A percentile compares a stretch with the other conserved stretches of the same genome.
Conservation (phyloP, 2,797 vertebrate species). For the Meriones psammophilus region DNA sequence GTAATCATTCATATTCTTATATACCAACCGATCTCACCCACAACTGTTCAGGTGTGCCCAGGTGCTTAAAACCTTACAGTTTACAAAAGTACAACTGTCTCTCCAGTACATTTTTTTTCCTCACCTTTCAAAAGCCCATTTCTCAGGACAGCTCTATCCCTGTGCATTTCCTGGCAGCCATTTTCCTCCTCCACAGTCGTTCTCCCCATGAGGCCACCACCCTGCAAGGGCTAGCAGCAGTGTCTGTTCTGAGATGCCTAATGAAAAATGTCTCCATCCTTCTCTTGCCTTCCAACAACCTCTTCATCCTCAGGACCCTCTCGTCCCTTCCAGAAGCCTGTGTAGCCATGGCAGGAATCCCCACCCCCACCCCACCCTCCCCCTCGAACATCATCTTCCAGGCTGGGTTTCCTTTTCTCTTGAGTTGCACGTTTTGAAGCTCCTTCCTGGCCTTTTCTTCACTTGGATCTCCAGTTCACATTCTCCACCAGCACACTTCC, state of each 20-base stretch:
- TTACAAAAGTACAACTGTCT: background rate
- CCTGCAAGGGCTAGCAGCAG: background rate
- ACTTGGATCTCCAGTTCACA: too few species aligned
- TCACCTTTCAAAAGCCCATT: background rate
- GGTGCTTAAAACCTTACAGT: background rate
- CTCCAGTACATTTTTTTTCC: background rate
- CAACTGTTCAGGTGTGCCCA: background rate
- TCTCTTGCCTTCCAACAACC: too few species aligned
- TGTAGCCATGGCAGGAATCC: background rate
- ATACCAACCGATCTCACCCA: background rate
- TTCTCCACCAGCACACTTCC: background rate
- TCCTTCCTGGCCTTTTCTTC: background rate
- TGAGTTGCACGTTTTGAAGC: background rate
- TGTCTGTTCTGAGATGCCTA: background rate
- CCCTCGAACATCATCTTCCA: background rate
- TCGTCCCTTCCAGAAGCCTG: background rate
- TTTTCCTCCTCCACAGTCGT: too few species aligned
- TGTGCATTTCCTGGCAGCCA: background rate
- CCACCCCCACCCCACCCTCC: too few species aligned
- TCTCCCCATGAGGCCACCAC: background rate
- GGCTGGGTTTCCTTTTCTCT: background rate
- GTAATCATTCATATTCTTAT: background rate
- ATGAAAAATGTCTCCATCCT: background rate
- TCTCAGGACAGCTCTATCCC: background rate
- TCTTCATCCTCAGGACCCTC: background rate